Base-by-base conservation (phyloP, 2,113 vertebrate genomes). In the Zapornia atra region DNA sequence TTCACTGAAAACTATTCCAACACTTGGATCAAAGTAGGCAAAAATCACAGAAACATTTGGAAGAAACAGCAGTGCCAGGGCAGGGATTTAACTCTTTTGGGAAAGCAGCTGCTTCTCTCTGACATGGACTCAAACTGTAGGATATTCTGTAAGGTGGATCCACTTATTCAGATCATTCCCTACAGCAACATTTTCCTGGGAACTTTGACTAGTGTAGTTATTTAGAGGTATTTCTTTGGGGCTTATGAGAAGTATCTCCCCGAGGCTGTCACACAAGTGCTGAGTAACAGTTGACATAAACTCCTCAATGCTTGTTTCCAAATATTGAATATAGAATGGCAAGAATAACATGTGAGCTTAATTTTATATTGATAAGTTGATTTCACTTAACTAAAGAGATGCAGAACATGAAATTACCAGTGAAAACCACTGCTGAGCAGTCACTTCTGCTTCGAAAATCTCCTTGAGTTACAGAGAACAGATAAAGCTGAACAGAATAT, bases 31-130 rank as follows among this genome's bases (percentile, higher is more conserved):
- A 61, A 46, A 78, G 46, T 31, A 88, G 60, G 36, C 53, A 90
- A 85, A 88, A 77, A 65, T 70, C 54, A 88, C 36, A 66, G 31
- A 88, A 90, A 57, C 15, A 38, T 80, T 94, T 88, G 79, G 75
- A 79, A 80, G 50, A 80, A 81, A 40, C 59, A 86, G 29, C 63
- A 75, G 60, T 77, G 75, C 36, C 51, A 80, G 71, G 40, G 10
- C 31, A 77, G 57, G n/a, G 29, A 59, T 93, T 94, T 69, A 77
- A 33, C 46, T 82, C 44, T 90, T 86, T 81, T 79, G 28, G 70
- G 61, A 76, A 89, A 91, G 69, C 77, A 92, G 53, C 70, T 89
- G 73, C 51, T 91, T 84, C 60, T 95, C 11, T 86, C 56, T 86
- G 48, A 72, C 61, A 28, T 16, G 42, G 54, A 18, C 21, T 71